Percentiles rank a stretch among this genome's conserved stretches.
These are phyloP conservation scores for Pseudoips prasinana DNA, from an alignment of 2,888 invertebrate species.

Conservation along the genomic window DNA sequence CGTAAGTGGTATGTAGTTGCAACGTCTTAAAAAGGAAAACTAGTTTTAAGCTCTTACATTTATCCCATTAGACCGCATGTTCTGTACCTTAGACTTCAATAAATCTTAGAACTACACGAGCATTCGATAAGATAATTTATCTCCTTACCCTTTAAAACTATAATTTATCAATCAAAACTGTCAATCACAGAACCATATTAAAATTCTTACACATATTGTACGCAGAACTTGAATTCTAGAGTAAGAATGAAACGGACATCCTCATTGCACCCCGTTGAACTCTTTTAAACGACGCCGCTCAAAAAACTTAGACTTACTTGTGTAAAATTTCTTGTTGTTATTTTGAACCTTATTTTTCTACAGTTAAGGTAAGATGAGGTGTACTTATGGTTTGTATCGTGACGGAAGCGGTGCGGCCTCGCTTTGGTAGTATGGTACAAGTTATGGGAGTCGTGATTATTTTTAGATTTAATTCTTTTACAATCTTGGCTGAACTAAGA, in stretches of 20 bases:
- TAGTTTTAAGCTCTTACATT: too few species aligned
- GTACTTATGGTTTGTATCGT: slow-evolving; percentile 32
- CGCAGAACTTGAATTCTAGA: slow-evolving; percentile 20
- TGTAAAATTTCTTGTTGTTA: slow-evolving; percentile 10
- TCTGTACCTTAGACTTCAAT: too few species aligned
- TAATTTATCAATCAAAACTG: too few species aligned
- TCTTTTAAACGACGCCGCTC: slow-evolving; percentile 53
- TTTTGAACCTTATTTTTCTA: slow-evolving; percentile 20
- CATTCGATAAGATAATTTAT: too few species aligned
- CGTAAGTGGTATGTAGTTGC: too few species aligned
- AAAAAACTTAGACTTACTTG: slow-evolving; percentile 36
- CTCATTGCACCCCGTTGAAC: slow-evolving; percentile 61
- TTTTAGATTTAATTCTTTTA: too few species aligned
- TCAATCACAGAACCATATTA: background rate
- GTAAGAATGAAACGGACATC: slow-evolving; percentile 49
- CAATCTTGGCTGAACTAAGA: too few species aligned
- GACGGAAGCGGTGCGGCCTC: slow-evolving; percentile 64
- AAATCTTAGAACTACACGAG: too few species aligned
- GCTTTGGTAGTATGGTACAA: slow-evolving; percentile 42
- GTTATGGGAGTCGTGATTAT: too few species aligned
- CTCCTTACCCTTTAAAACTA: too few species aligned
- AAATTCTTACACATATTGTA: background rate
- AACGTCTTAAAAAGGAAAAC: too few species aligned
- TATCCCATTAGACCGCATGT: too few species aligned
- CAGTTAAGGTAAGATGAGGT: slow-evolving; percentile 25